Base-by-base conservation (phyloP, 2,797 vertebrate species). In the Centropyge bicolor region DNA sequence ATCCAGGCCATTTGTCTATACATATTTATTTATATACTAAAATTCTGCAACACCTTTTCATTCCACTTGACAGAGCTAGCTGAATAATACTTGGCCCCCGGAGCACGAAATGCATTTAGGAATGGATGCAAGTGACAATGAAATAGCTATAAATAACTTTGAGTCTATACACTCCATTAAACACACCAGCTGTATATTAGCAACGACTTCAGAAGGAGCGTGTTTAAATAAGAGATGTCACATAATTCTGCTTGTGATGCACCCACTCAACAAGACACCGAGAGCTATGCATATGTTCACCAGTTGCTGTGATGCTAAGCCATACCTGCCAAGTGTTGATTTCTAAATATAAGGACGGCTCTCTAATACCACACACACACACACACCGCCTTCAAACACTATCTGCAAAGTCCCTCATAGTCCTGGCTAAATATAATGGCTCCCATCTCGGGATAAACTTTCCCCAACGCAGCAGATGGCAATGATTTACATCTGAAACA, bases 401-500 rank as follows among this genome's bases (percentile, higher is more conserved):
- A 56, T 73, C 56, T 74, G 64, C 22, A 65, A 84, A 82, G 46
- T 69, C 65, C 48, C 51, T 73, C 49, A 31, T 48, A 74, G 81
- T 80, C 70, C 49, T 57, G 64, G 69, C 27, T 83, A 35, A 74
- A 84, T 81, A 65, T 68, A 90, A 84, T 72, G 48, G 49, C 76
- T 86, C 57, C 67, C 65, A 69, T 62, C 65, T 72, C 3, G 3
- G 66, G 61, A 75, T 70, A 79, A 86, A 82, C 74, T 82, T 87
- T 63, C 51, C 38, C 56, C 68, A 75, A 70, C 77, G 49, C 45
- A 84, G 71, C 92, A 95, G 92, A 93, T 93, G 90, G 91, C 73
- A 80, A 60, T 69, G 81, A 92, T 94, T 93, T 90, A 82, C 81
- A 87, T 87, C 60, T 90, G 86, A 88, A 87, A 89, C 70, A 72